These are phyloP conservation scores for Drosophila colorata DNA, from an alignment of 2,888 invertebrate genomes.

Conservation along the genomic window DNA sequence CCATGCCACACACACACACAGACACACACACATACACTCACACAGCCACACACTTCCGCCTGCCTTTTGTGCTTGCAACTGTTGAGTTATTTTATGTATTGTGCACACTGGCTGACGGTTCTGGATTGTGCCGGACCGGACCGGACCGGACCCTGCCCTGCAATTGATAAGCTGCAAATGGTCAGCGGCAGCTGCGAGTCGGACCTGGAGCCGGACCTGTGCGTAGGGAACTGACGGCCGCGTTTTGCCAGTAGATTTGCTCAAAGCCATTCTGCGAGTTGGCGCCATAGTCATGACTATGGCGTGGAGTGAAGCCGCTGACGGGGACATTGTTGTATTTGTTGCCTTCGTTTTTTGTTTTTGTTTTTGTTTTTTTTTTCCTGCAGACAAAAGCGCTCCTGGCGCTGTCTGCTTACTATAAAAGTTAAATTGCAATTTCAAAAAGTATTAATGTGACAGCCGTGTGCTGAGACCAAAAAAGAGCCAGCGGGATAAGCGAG, in stretches of 20 bases:
- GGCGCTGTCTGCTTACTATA: conserved; percentile 56
- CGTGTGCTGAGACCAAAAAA: conserved; percentile 30
- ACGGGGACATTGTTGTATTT: conserved; percentile 18
- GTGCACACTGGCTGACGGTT: conserved; percentile 17
- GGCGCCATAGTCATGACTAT: not conserved
- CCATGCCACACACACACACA: conserved; percentile 16
- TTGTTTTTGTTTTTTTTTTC: not conserved
- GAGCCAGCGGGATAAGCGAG: not conserved
- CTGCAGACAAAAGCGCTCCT: conserved; percentile 14
- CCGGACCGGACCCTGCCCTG: conserved; percentile 31
- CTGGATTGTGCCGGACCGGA: conserved; percentile 28
- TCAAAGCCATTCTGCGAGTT: conserved; percentile 28
- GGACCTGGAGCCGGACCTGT: not conserved
- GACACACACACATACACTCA: conserved; percentile 16
- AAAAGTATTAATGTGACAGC: conserved; percentile 66
- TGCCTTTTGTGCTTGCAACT: conserved; percentile 58
- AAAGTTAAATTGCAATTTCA: conserved; percentile 73
- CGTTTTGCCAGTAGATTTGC: conserved; percentile 64
- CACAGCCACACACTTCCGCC: conserved; percentile 17
- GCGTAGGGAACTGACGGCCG: conserved; percentile 5
- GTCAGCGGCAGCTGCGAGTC: conserved; percentile 26
- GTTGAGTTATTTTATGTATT: conserved; percentile 66
- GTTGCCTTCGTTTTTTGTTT: not conserved
- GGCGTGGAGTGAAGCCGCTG: not conserved
- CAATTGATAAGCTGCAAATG: conserved; percentile 68